Conservation (phyloP, 2,888 invertebrate species). For the Euplagia quadripunctaria region DNA sequence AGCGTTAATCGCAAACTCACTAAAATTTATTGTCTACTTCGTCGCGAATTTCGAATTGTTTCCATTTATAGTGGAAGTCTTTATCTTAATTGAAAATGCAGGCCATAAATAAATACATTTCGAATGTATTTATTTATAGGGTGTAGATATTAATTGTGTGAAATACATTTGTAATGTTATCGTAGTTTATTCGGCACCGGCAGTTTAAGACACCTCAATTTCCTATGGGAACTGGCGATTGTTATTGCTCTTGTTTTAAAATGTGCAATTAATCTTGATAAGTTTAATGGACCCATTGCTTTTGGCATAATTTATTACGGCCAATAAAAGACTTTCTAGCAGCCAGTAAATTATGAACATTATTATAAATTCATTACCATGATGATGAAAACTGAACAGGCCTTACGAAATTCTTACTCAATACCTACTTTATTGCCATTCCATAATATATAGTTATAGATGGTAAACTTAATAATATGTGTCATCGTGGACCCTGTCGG, state of each 20-base stretch:
- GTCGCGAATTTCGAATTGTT: constrained; percentile 62
- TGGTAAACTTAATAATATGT: no score
- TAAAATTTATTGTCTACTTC: constrained; percentile 68
- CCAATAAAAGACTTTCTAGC: background rate
- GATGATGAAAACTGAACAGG: background rate
- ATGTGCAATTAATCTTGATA: constrained; percentile 4
- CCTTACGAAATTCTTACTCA: background rate
- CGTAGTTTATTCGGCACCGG: constrained; percentile 64
- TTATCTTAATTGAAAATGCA: constrained; percentile 78
- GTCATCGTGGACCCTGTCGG: no score
- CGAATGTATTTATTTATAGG: constrained; percentile 53
- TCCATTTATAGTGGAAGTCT: constrained; percentile 62
- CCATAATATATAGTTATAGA: no score
- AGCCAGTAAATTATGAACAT: background rate
- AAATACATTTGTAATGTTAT: constrained; percentile 75
- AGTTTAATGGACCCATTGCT: constrained; percentile 14
- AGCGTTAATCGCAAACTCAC: constrained; percentile 52
- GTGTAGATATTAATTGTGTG: constrained; percentile 69
- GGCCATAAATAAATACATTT: constrained; percentile 51
- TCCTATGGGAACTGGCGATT: constrained; percentile 77
- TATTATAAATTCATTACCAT: background rate
- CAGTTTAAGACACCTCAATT: constrained; percentile 65
- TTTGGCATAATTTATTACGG: constrained; percentile 14
- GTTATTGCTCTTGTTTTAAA: constrained; percentile 18
- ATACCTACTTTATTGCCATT: background rate